Evolutionary conservation across 2,888 invertebrate species (phyloP).

Genomic region (Apomyelois bistriatella): DNA sequence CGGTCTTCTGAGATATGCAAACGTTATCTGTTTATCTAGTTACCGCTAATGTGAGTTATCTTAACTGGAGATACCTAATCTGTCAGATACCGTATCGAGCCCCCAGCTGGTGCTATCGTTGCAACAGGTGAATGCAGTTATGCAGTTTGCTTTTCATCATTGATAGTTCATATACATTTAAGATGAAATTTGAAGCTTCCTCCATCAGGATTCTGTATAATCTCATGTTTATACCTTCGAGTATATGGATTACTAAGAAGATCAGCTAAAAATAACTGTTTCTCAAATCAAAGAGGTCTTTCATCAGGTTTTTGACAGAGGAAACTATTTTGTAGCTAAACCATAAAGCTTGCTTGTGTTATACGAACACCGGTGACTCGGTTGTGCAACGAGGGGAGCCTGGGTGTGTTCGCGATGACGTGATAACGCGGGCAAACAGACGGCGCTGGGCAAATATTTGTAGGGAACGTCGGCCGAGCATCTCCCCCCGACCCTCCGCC

Average conservation of each 20-base stretch:
- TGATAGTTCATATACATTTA: not conserved
- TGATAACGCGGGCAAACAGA: slow-evolving; percentile 61
- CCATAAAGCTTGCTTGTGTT: not conserved
- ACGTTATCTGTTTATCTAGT: slow-evolving; percentile 78
- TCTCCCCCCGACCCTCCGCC: slow-evolving; percentile 23
- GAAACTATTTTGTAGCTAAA: slow-evolving; percentile 2
- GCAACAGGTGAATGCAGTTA: slow-evolving; percentile 8
- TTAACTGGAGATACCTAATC: slow-evolving; percentile 64
- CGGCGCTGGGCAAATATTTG: slow-evolving; percentile 59
- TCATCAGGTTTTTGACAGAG: not conserved
- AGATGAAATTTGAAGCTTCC: too few species aligned
- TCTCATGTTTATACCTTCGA: too few species aligned
- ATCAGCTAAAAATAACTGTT: too few species aligned
- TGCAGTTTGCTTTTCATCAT: not conserved
- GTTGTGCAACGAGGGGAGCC: slow-evolving; percentile 28
- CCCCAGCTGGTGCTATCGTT: slow-evolving; percentile 37
- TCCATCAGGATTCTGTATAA: too few species aligned
- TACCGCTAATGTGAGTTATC: slow-evolving; percentile 75
- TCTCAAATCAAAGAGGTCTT: not conserved
- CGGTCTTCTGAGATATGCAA: slow-evolving; percentile 67
- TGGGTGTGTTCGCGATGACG: slow-evolving; percentile 51
- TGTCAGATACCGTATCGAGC: slow-evolving; percentile 65
- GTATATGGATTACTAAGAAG: too few species aligned
- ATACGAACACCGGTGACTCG: slow-evolving; percentile 1
- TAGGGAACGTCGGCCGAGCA: slow-evolving; percentile 41